Conservation (phyloP, 2,113 vertebrate genomes). For the Phylloscopus whistleri region DNA sequence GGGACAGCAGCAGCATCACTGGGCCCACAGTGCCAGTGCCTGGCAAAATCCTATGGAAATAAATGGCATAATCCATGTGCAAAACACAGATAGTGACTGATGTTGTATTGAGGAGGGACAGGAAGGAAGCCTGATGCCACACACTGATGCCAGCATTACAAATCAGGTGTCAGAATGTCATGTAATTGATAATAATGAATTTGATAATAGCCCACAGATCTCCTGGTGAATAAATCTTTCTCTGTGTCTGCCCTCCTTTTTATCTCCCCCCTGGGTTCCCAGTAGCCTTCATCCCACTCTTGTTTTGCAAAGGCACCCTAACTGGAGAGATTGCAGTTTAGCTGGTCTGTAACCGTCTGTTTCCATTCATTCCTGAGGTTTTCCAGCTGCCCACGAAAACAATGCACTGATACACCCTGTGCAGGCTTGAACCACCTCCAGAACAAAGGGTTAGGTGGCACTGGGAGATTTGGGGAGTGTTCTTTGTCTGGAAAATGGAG, state of each 20-base stretch:
- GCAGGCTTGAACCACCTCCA: not conserved
- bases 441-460: constrained; percentile 8
- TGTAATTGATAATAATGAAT: not conserved
- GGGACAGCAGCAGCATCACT: not conserved
- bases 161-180: not conserved
- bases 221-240: not conserved
- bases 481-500: not conserved
- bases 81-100: not conserved
- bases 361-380: constrained; percentile 61
- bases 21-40: not conserved
- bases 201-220: accelerated
- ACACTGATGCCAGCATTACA: not conserved
- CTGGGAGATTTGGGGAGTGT: not conserved
- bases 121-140: not conserved
- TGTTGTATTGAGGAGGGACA: not conserved
- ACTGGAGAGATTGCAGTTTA: not conserved
- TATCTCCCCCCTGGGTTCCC: not conserved
- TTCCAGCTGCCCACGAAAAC: constrained; percentile 44
- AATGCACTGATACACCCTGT: constrained; percentile 45
- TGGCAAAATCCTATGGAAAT: not conserved
- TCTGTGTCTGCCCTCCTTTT: not conserved
- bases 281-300: not conserved
- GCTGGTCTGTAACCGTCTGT: constrained; percentile 25
- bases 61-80: too few species aligned
- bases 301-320: not conserved